A percentile compares a stretch with the other conserved stretches of the same genome.
Evolutionary conservation across 2,797 vertebrate genomes (phyloP).

Genomic region (Clarias fuscus): DNA sequence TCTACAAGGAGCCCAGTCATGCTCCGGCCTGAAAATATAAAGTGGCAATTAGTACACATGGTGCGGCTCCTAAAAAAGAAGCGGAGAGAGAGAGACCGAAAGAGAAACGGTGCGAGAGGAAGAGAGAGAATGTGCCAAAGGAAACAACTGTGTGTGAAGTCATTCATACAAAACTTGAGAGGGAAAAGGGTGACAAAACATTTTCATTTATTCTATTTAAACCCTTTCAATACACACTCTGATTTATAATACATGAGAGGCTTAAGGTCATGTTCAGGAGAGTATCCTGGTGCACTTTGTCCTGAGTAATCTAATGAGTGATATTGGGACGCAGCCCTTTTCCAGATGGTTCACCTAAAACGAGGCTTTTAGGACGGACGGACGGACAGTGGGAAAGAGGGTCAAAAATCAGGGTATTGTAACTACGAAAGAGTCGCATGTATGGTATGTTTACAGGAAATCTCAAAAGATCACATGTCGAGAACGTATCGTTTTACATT

Average conservation of each 20-base stretch:
- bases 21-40: constrained; percentile 46
- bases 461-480: not conserved
- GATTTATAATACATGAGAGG: not conserved
- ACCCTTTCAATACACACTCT: not conserved
- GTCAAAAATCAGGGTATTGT: not conserved
- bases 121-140: constrained; percentile 57
- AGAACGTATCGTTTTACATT: not conserved
- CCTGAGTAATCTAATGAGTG: constrained; percentile 10
- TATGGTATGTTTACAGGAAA: not conserved
- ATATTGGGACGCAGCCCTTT: not conserved
- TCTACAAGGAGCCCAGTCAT: constrained; percentile 53
- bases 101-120: constrained; percentile 25
- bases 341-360: constrained; percentile 28
- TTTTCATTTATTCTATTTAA: not conserved
- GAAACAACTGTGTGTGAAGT: constrained; percentile 57
- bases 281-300: constrained; percentile 7
- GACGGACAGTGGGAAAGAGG: not conserved
- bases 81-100: constrained; percentile 37
- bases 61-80: constrained; percentile 22
- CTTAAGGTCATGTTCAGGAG: not conserved
- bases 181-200: not conserved
- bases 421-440: not conserved
- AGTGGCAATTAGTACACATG: constrained; percentile 45
- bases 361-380: constrained; percentile 3
- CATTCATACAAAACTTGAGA: constrained; percentile 22